Evolutionary conservation across 2,113 vertebrate species (phyloP).

Genomic region (Vicugna pacos): DNA sequence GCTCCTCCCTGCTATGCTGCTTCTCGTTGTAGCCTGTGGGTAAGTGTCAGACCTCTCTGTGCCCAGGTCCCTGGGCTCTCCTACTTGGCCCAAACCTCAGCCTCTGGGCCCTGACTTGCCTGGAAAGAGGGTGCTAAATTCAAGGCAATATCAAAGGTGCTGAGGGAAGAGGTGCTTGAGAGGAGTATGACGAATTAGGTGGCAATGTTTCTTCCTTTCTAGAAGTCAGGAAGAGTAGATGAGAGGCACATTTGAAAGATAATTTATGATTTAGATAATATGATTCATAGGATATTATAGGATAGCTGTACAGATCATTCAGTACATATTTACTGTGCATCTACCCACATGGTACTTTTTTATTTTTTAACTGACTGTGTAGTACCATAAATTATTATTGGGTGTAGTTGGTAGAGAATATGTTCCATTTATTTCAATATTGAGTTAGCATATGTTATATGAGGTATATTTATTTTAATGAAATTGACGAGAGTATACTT

Average conservation of each 20-base stretch:
- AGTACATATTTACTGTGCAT: not conserved
- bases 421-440: not conserved
- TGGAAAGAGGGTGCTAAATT: not conserved
- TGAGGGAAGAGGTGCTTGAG: not conserved
- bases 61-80: not conserved
- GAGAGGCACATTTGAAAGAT: not conserved
- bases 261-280: not conserved
- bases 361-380: not conserved
- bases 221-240: not conserved
- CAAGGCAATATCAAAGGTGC: not conserved
- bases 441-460: not conserved
- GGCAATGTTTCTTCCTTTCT: not conserved
- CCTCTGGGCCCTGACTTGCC: not conserved
- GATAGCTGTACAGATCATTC: not conserved
- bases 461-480: not conserved
- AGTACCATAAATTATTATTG: constrained; percentile 5
- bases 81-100: not conserved
- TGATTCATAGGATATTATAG: not conserved
- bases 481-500: not conserved
- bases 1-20: not conserved
- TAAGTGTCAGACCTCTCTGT: not conserved
- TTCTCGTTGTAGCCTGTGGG: not conserved
- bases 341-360: not conserved
- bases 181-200: not conserved
- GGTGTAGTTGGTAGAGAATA: not conserved